Evolutionary conservation across 2,797 vertebrate species (phyloP).

Genomic region (Parauchenoglanis ngamensis): DNA sequence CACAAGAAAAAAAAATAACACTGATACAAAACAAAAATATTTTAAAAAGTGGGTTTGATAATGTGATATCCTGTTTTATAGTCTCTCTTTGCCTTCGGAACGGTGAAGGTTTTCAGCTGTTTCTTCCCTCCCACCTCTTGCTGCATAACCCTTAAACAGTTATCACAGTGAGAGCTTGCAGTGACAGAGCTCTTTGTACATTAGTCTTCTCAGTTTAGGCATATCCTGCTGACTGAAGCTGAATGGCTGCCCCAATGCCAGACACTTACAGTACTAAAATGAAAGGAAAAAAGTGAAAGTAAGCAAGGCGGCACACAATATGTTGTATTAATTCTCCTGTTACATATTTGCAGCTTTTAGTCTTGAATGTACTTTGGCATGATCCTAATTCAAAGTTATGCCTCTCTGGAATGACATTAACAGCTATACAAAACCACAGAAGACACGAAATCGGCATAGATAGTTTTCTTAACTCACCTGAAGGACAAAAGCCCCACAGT

Average conservation of each 20-base stretch:
- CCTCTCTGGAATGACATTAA: neutral
- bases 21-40: conserved; percentile 50
- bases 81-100: conserved; percentile 51
- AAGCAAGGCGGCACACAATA: neutral
- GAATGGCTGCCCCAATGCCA: conserved; percentile 87
- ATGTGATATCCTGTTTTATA: conserved; percentile 48
- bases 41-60: conserved; percentile 34
- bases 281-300: conserved; percentile 13
- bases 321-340: neutral
- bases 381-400: neutral
- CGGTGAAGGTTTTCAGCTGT: conserved; percentile 41
- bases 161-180: conserved; percentile 90
- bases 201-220: conserved; percentile 89
- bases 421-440: neutral
- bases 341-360: neutral
- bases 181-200: conserved; percentile 98
- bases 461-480: conserved; percentile 77
- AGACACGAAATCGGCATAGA: neutral
- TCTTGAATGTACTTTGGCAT: neutral
- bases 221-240: conserved; percentile 92
- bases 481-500: conserved; percentile 91
- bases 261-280: conserved; percentile 90
- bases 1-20: conserved; percentile 61
- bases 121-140: conserved; percentile 24
- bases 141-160: conserved; percentile 27